These are phyloP conservation scores for Bombus fervidus DNA, from an alignment of 1,140 invertebrate species.

Conservation along the genomic window DNA sequence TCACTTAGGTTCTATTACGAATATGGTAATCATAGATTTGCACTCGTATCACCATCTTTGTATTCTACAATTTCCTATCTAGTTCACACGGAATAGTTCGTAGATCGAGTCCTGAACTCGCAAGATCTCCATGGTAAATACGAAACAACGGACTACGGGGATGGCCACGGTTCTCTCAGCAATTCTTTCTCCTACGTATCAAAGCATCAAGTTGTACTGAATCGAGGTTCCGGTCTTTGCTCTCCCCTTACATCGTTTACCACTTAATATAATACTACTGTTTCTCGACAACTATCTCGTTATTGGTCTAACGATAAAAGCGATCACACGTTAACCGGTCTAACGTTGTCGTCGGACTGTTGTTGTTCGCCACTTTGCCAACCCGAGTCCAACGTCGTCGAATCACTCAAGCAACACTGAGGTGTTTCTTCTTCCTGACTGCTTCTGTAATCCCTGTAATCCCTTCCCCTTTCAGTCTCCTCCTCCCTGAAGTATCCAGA, in stretches of 20 bases:
- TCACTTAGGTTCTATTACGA: slow-evolving; percentile 35
- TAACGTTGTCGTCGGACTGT: slow-evolving; percentile 74
- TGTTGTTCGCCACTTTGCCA: slow-evolving; percentile 75
- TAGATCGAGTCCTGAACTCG: background rate
- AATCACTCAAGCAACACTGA: slow-evolving; percentile 75
- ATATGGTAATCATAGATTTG: slow-evolving; percentile 28
- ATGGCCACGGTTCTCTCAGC: background rate
- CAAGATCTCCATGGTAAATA: background rate
- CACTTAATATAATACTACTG: slow-evolving; percentile 6
- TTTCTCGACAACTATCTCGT: background rate
- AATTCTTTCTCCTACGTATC: background rate
- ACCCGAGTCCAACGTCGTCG: slow-evolving; percentile 71
- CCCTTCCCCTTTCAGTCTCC: slow-evolving; percentile 62
- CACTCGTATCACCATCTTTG: slow-evolving; percentile 27
- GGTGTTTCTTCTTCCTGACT: slow-evolving; percentile 71
- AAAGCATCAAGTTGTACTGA: slow-evolving; percentile 2
- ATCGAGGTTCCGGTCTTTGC: background rate
- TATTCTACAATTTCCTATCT: slow-evolving; percentile 20
- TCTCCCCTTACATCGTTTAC: background rate
- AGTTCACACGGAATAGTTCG: slow-evolving; percentile 3
- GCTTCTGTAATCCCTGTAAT: slow-evolving; percentile 71
- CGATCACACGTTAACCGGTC: slow-evolving; percentile 77
- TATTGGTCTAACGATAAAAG: background rate
- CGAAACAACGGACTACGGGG: slow-evolving; percentile 9
- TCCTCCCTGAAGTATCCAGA: slow-evolving; percentile 66